A percentile compares a stretch with the other conserved stretches of the same genome.
These are phyloP conservation scores for Creontiades dilutus DNA, from an alignment of 2,888 invertebrate species.

Conservation along the genomic window DNA sequence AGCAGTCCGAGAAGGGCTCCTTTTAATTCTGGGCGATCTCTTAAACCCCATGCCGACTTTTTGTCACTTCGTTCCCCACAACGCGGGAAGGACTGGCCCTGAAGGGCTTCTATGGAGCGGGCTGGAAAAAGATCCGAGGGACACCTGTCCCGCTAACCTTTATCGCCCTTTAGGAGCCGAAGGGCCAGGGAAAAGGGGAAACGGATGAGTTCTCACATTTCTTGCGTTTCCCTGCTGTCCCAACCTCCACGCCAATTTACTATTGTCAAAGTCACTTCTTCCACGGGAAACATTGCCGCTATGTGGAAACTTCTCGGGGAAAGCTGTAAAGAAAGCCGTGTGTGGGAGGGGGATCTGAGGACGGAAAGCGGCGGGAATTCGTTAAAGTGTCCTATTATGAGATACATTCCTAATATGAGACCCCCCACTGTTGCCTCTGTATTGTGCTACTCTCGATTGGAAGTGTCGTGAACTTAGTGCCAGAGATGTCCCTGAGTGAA, in stretches of 20 bases:
- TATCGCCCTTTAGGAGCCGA: constrained; percentile 25
- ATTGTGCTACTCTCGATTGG: too few species aligned
- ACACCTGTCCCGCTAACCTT: constrained; percentile 12
- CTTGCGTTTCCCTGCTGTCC: neutral
- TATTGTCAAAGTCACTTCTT: constrained; percentile 21
- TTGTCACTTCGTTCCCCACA: neutral
- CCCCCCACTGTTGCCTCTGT: too few species aligned
- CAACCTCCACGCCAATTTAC: constrained; percentile 22
- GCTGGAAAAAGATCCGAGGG: neutral
- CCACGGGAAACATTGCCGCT: neutral
- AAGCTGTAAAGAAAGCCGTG: neutral
- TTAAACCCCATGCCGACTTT: neutral
- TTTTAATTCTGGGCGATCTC: neutral
- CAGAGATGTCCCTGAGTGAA: too few species aligned
- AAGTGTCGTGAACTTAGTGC: too few species aligned
- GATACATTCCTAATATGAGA: too few species aligned
- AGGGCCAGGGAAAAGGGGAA: neutral
- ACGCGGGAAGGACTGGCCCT: neutral
- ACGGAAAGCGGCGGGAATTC: neutral
- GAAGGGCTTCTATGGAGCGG: neutral
- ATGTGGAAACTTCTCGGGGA: neutral
- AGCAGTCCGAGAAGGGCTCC: too few species aligned
- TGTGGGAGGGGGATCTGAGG: neutral
- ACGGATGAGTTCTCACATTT: constrained; percentile 25
- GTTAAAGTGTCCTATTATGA: constrained; percentile 18